Percentiles rank a stretch among this genome's conserved stretches.
These are phyloP conservation scores for Drosophila recens DNA, from an alignment of 2,888 invertebrate genomes.

Conservation along the genomic window DNA sequence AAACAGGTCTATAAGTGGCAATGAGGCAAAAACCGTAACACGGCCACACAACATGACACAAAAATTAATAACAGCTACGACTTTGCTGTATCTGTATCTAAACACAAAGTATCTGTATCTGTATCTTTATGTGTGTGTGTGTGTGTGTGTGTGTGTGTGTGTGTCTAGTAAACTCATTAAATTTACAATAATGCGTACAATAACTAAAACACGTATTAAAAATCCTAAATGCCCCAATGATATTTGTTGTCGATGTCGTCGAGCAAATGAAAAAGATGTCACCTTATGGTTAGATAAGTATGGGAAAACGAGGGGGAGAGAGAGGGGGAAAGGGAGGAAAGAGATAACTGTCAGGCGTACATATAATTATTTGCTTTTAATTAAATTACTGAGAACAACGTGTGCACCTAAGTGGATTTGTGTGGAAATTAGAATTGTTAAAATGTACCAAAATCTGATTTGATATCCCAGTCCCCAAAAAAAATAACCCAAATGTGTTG, in stretches of 20 bases:
- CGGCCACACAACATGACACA: constrained; percentile 79
- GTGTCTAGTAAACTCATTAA: constrained; percentile 70
- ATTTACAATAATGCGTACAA: constrained; percentile 76
- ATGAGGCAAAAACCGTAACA: constrained; percentile 75
- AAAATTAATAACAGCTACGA: constrained; percentile 71
- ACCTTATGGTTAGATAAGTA: constrained; percentile 41
- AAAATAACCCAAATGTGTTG: background rate
- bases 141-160: too few relatives aligned
- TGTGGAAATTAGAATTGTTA: constrained; percentile 75
- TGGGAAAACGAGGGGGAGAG: background rate
- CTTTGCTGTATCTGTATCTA: constrained; percentile 53
- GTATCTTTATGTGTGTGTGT: too few relatives aligned
- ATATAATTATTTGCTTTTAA: constrained; percentile 72
- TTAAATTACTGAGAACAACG: constrained; percentile 66
- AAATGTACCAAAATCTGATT: constrained; percentile 59
- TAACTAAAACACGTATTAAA: constrained; percentile 71
- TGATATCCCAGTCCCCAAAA: background rate
- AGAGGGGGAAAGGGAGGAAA: background rate
- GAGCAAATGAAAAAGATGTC: constrained; percentile 58
- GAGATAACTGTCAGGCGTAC: constrained; percentile 34
- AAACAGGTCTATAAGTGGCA: constrained; percentile 67
- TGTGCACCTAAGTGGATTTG: constrained; percentile 55
- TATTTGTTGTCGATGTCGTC: constrained; percentile 23
- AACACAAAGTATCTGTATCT: constrained; percentile 35
- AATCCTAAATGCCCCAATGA: constrained; percentile 32